phyloP scores from a whole-genome alignment of 2,797 vertebrate species.

The Enteromius fasciolatus region DNA sequence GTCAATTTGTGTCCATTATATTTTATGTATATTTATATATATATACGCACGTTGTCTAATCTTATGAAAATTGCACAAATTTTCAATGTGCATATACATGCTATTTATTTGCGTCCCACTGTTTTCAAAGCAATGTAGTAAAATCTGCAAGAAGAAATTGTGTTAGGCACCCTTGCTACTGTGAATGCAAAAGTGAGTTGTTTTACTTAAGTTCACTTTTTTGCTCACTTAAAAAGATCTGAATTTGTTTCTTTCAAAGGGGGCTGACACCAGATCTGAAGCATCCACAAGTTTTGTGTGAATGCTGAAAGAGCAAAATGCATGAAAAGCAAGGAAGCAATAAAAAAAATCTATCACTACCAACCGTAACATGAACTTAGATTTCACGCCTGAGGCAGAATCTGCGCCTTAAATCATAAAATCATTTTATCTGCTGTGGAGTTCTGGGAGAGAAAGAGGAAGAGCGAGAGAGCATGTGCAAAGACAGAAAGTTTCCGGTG shows the following conservation, averaged over 20 bases:
- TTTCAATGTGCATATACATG: not conserved
- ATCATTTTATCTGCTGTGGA: conserved; percentile 51
- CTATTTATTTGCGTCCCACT: not conserved
- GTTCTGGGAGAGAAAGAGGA: conserved; percentile 22
- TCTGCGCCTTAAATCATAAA: conserved; percentile 48
- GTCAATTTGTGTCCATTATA: not conserved
- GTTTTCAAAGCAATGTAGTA: not conserved
- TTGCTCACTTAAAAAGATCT: not conserved
- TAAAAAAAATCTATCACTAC: conserved; percentile 45
- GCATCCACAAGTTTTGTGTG: conserved; percentile 21
- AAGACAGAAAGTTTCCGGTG: conserved; percentile 38
- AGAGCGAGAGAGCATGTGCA: conserved; percentile 28
- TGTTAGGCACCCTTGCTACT: not conserved
- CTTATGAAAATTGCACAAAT: not conserved
- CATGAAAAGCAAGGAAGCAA: conserved; percentile 43
- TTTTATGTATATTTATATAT: not conserved
- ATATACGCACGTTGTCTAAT: not conserved
- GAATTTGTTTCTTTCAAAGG: not conserved
- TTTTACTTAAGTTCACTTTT: not conserved
- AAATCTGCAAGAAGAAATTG: not conserved
- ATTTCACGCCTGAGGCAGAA: conserved; percentile 45
- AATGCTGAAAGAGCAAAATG: conserved; percentile 47
- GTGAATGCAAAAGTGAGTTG: not conserved
- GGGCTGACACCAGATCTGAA: not conserved
- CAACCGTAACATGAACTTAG: conserved; percentile 55